Conservation (phyloP, 2,888 invertebrate genomes). For the Andricus quercusramuli region DNA sequence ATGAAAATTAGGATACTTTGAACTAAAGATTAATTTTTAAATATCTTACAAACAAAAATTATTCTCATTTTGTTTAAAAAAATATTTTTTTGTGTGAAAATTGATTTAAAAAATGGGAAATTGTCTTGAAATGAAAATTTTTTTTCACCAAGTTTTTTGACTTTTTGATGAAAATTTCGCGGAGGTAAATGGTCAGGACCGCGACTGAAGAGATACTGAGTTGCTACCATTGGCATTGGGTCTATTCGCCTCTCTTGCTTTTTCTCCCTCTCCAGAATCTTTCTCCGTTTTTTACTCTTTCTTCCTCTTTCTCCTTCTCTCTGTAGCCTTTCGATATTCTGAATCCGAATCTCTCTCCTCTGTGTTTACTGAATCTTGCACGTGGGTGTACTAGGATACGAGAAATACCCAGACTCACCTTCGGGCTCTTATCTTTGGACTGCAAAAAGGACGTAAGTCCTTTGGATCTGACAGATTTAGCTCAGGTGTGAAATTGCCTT, state of each 20-base stretch:
- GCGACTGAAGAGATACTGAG: constrained; percentile 75
- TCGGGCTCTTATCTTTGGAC: constrained; percentile 42
- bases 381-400: constrained; percentile 67
- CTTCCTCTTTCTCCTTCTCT: constrained; percentile 54
- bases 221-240: constrained; percentile 76
- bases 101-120: too few relatives aligned
- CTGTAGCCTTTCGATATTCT: constrained; percentile 53
- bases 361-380: constrained; percentile 64
- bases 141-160: background rate
- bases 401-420: constrained; percentile 55
- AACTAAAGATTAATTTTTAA: too few relatives aligned
- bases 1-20: too few relatives aligned
- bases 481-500: constrained; percentile 31
- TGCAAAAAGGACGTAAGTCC: constrained; percentile 17
- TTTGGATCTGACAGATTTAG: constrained; percentile 31
- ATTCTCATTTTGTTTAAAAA: too few relatives aligned
- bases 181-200: constrained; percentile 70
- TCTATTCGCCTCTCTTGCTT: constrained; percentile 69
- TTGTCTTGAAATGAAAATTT: background rate
- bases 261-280: constrained; percentile 52
- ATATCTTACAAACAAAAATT: too few relatives aligned
- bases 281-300: constrained; percentile 61
- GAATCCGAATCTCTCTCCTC: constrained; percentile 59
- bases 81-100: too few relatives aligned
- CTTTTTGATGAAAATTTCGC: constrained; percentile 48